A percentile compares a stretch with the other conserved stretches of the same genome.
These are phyloP conservation scores for Protobothrops mucrosquamatus DNA, from an alignment of 2,113 vertebrate genomes.

Conservation along the genomic window DNA sequence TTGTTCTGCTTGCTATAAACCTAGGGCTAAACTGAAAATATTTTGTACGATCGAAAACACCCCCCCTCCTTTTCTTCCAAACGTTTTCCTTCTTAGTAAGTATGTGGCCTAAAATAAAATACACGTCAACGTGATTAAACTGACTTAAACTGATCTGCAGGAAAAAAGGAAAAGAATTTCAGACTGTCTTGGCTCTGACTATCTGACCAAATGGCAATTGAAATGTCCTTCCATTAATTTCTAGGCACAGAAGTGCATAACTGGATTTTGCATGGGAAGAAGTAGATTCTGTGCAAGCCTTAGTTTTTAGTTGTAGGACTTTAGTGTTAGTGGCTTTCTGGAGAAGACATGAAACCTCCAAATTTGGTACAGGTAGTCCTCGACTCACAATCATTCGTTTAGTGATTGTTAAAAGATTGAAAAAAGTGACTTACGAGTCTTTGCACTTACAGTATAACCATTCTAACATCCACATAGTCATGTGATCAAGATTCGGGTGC, in stretches of 20 bases:
- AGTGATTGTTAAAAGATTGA: not conserved
- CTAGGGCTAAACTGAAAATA: not conserved
- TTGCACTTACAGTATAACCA: not conserved
- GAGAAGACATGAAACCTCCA: constrained; percentile 30
- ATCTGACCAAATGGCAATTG: not conserved
- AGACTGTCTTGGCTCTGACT: not conserved
- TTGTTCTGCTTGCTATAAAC: not conserved
- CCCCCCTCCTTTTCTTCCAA: not conserved
- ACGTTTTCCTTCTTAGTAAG: not conserved
- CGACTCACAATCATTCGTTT: not conserved
- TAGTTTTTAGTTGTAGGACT: constrained; percentile 37
- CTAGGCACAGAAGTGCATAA: rapidly evolving
- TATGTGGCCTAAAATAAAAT: not conserved
- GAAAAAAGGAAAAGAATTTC: not conserved
- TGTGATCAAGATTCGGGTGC: not conserved
- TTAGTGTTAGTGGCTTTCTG: constrained; percentile 30
- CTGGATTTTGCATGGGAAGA: not conserved
- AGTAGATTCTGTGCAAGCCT: not conserved
- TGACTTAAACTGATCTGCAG: not conserved
- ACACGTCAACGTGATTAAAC: not conserved
- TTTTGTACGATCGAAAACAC: not conserved
- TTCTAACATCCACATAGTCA: not conserved
- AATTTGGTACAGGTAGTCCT: constrained; percentile 17
- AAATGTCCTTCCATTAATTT: not conserved
- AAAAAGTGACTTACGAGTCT: not conserved